These are phyloP conservation scores for Deilephila elpenor DNA, from an alignment of 2,888 invertebrate species.

Conservation along the genomic window DNA sequence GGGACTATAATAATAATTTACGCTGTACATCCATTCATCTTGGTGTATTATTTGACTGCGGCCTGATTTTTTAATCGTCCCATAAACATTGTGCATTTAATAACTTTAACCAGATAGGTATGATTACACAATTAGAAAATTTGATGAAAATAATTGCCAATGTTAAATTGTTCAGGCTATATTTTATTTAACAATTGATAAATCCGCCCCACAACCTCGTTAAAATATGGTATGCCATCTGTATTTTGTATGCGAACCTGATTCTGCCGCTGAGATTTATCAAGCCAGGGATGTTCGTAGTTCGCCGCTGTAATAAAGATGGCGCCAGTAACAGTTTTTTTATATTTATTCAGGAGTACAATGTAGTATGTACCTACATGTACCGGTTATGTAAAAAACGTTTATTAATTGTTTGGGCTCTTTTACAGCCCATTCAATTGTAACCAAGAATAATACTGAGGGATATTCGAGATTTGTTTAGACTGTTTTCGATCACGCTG, in stretches of 20 bases:
- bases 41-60: too few relatives aligned
- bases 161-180: too few relatives aligned
- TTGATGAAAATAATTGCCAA: too few relatives aligned
- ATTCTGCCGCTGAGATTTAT: not conserved
- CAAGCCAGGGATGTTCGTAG: not conserved
- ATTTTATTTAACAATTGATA: too few relatives aligned
- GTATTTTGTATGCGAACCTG: not conserved
- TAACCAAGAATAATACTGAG: not conserved
- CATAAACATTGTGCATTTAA: too few relatives aligned
- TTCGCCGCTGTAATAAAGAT: not conserved
- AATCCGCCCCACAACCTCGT: not conserved
- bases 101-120: too few relatives aligned
- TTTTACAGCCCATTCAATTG: not conserved
- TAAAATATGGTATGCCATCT: not conserved
- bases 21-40: not conserved
- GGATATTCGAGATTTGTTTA: slow-evolving; percentile 7
- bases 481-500: not conserved
- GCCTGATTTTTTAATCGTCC: too few relatives aligned
- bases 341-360: not conserved
- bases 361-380: too few relatives aligned
- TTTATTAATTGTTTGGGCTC: not conserved
- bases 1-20: not conserved
- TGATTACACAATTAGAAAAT: too few relatives aligned
- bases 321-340: not conserved
- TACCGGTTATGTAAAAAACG: too few relatives aligned